Conservation (phyloP, 2,888 invertebrate species). For the Andrena flavipes region DNA sequence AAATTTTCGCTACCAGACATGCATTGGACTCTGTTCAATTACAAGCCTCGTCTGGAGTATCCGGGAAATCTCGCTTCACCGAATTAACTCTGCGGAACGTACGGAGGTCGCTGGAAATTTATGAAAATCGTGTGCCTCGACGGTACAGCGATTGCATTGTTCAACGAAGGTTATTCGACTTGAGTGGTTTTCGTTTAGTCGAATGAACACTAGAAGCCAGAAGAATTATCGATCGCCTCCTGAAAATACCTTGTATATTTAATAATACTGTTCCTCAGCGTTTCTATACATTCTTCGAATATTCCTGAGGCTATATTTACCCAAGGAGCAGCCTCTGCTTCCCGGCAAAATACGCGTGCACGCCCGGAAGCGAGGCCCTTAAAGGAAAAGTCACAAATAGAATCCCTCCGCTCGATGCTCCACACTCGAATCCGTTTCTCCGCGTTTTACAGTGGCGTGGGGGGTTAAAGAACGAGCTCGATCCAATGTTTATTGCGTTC, state of each 20-base stretch:
- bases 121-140: neutral
- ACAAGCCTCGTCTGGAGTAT: slow-evolving; percentile 8
- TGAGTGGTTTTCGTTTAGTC: too few species aligned
- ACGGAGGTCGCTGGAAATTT: neutral
- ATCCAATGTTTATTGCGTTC: slow-evolving; percentile 53
- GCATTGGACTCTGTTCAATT: slow-evolving; percentile 57
- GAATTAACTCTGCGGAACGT: neutral
- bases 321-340: neutral
- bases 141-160: neutral
- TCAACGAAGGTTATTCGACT: too few species aligned
- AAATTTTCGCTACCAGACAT: slow-evolving; percentile 52
- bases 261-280: too few species aligned
- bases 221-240: too few species aligned
- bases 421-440: slow-evolving; percentile 13
- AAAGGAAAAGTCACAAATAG: slow-evolving; percentile 17
- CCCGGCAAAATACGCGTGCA: neutral
- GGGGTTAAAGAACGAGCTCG: slow-evolving; percentile 26
- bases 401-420: slow-evolving; percentile 14
- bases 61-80: neutral
- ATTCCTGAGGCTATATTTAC: neutral
- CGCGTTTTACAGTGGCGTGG: neutral
- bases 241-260: too few species aligned
- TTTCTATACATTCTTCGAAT: too few species aligned
- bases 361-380: slow-evolving; percentile 1
- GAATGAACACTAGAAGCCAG: too few species aligned